Percentiles rank a stretch among this genome's conserved stretches.
These are phyloP conservation scores for Corythornis cristatus DNA, from an alignment of 2,113 vertebrate genomes.

Conservation along the genomic window DNA sequence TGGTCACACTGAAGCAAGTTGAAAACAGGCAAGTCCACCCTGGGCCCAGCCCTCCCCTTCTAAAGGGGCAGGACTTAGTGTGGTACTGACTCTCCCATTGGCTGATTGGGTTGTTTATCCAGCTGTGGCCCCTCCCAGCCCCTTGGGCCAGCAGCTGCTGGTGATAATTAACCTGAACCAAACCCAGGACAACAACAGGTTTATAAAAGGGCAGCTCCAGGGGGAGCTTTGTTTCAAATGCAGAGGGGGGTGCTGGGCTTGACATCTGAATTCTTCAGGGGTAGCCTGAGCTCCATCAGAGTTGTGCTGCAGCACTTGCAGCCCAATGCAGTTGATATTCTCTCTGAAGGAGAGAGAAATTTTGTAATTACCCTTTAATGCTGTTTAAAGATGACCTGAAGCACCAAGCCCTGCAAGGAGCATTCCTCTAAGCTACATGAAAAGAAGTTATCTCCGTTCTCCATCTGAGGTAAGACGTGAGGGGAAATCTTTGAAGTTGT, in stretches of 20 bases:
- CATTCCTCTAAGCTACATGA: neutral
- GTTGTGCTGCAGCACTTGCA: neutral
- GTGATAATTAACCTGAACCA: too few relatives aligned
- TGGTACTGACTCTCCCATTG: too few relatives aligned
- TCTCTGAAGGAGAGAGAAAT: neutral
- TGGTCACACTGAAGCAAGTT: too few relatives aligned
- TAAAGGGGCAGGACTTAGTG: too few relatives aligned
- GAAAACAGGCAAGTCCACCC: too few relatives aligned
- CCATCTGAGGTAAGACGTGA: too few relatives aligned
- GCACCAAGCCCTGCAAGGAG: neutral
- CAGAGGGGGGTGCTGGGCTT: neutral
- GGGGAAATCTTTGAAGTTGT: neutral
- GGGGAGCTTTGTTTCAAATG: neutral
- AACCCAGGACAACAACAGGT: neutral
- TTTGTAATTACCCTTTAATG: neutral
- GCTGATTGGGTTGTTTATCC: too few relatives aligned
- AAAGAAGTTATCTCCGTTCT: neutral
- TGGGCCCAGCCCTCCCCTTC: too few relatives aligned
- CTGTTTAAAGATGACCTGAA: neutral
- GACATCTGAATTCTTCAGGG: neutral
- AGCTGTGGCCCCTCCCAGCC: too few relatives aligned
- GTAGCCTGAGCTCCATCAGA: neutral
- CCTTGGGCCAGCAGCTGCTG: too few relatives aligned
- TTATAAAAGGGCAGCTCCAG: neutral
- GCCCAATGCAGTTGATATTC: rapidly evolving